These are phyloP conservation scores for Ennomos quercinarius DNA, from an alignment of 2,888 invertebrate genomes.

Conservation along the genomic window DNA sequence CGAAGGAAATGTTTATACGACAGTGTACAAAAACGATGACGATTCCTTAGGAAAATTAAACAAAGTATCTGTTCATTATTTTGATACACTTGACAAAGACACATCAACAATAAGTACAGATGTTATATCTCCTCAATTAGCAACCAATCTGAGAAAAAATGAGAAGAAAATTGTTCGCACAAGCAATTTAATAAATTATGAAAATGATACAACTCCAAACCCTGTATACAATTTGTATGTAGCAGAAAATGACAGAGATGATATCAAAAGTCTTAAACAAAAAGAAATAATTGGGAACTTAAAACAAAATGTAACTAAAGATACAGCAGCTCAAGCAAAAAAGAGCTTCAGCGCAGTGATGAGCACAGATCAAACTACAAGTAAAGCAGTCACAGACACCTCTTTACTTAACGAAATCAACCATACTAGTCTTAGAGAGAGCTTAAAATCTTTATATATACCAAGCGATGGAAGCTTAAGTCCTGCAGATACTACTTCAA, in stretches of 20 bases:
- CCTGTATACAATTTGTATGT: constrained; percentile 59
- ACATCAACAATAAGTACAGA: background rate
- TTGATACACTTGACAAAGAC: background rate
- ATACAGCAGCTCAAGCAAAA: too few relatives aligned
- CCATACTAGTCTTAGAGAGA: background rate
- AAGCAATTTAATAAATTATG: too few relatives aligned
- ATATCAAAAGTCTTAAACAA: constrained; percentile 56
- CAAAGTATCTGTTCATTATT: background rate
- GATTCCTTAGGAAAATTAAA: constrained; percentile 1
- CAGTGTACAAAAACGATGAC: constrained; percentile 2
- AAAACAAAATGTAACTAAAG: constrained; percentile 19
- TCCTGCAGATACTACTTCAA: background rate
- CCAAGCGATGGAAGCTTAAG: background rate
- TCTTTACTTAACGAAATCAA: constrained; percentile 7
- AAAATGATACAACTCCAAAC: constrained; percentile 40
- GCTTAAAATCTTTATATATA: background rate
- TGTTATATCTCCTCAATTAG: background rate
- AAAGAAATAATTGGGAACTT: constrained; percentile 51
- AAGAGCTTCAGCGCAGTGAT: background rate
- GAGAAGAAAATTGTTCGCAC: background rate
- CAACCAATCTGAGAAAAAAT: background rate
- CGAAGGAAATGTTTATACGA: background rate
- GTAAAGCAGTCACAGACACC: constrained; percentile 13
- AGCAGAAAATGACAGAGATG: constrained; percentile 60
- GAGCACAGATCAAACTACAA: constrained; percentile 19